Conservation (phyloP, 2,113 vertebrate species). For the Carassius auratus region DNA sequence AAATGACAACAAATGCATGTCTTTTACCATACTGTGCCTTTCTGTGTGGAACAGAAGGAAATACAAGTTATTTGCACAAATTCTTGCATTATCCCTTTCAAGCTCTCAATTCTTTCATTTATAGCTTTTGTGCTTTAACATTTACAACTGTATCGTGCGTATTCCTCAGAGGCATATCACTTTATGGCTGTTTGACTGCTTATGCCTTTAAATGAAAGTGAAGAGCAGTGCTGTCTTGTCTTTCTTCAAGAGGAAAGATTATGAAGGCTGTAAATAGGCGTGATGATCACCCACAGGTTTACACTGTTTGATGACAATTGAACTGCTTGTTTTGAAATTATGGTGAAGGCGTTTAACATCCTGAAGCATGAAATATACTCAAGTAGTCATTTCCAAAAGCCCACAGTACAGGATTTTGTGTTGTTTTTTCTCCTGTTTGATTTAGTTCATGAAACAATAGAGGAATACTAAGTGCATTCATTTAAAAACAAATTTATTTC, state of each 20-base stretch:
- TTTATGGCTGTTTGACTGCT: conserved; percentile 33
- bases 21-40: too few species aligned
- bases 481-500: not conserved
- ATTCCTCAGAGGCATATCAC: not conserved
- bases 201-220: conserved; percentile 27
- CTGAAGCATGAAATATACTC: not conserved
- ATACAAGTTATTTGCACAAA: not conserved
- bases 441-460: not conserved
- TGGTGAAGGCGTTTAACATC: not conserved
- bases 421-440: not conserved
- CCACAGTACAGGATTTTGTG: conserved; percentile 7
- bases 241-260: conserved; percentile 11
- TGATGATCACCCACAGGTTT: conserved; percentile 12
- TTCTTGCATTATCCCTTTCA: not conserved
- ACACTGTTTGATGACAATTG: conserved; percentile 4
- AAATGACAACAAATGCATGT: not conserved
- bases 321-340: conserved; percentile 12
- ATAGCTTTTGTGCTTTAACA: not conserved
- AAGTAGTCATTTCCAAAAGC: not conserved
- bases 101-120: not conserved
- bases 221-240: conserved; percentile 4
- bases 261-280: conserved; percentile 4
- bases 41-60: too few species aligned
- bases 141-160: conserved; percentile 34
- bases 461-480: not conserved